These are phyloP conservation scores for Taxidea taxus DNA, from an alignment of 2,113 vertebrate species.

Conservation along the genomic window DNA sequence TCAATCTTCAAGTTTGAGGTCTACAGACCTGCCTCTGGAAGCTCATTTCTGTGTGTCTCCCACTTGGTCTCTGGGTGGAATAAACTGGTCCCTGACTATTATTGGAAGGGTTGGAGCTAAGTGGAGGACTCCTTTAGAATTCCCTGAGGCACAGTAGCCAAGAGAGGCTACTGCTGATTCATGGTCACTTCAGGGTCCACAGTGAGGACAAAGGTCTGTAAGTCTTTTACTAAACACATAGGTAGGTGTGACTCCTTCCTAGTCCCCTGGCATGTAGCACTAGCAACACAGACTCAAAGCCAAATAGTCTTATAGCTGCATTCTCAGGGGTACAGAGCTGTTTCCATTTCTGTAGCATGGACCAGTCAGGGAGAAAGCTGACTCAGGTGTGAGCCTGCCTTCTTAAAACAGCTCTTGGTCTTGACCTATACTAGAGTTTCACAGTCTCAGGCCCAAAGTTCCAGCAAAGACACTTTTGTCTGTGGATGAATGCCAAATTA, in stretches of 20 bases:
- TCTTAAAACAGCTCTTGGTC: neutral
- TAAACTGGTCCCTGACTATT: neutral
- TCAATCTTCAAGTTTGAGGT: neutral
- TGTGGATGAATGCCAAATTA: neutral
- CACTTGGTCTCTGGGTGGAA: neutral
- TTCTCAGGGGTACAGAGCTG: neutral
- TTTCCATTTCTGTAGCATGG: neutral
- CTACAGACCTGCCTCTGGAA: neutral
- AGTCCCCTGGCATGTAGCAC: neutral
- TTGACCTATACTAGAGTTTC: neutral
- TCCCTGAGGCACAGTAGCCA: neutral
- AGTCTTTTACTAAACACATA: neutral
- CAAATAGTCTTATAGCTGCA: neutral
- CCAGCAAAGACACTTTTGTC: neutral
- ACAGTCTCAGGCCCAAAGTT: neutral
- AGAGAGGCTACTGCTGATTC: neutral
- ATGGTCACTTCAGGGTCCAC: neutral
- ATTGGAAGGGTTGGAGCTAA: neutral
- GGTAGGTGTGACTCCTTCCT: neutral
- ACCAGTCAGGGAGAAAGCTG: neutral
- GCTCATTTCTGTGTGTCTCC: neutral
- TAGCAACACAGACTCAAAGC: neutral
- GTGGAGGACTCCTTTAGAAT: neutral
- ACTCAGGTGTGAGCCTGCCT: neutral
- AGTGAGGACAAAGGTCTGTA: neutral